Conservation (phyloP, 2,113 vertebrate species). For the Paradoxurus hermaphroditus region DNA sequence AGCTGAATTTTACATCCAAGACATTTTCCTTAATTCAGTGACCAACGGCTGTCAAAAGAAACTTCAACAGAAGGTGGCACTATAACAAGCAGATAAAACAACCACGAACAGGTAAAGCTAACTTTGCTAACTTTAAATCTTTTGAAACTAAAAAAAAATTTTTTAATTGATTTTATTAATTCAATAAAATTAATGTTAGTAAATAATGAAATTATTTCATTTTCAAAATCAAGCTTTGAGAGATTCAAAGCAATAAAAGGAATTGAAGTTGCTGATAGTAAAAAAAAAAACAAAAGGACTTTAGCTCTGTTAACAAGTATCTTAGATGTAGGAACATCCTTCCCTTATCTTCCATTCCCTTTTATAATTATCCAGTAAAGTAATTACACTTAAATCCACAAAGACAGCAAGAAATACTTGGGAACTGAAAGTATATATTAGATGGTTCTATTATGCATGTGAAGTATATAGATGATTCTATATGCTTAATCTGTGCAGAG, state of each 20-base stretch:
- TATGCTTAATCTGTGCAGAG: not conserved
- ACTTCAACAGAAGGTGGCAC: constrained; percentile 21
- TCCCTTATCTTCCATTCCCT: not conserved
- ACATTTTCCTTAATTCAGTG: not conserved
- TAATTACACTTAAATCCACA: not conserved
- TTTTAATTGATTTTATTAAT: too few relatives aligned
- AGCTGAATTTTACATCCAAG: not conserved
- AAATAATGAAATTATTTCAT: not conserved
- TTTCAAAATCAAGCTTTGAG: not conserved
- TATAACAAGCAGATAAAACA: not conserved
- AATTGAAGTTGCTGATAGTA: not conserved
- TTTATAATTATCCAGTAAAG: not conserved
- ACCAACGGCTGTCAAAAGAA: not conserved
- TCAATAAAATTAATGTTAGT: too few relatives aligned
- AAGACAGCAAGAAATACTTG: not conserved
- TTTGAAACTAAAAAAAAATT: not conserved
- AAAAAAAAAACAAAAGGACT: not conserved
- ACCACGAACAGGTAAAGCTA: not conserved
- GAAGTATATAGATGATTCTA: not conserved
- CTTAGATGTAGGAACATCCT: not conserved
- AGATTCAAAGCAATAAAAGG: not conserved
- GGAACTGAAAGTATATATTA: not conserved
- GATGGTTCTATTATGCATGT: not conserved
- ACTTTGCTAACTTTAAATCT: not conserved
- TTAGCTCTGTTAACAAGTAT: not conserved